Evolutionary conservation across 2,888 invertebrate genomes (phyloP).

Genomic region (Tetranychus piercei): DNA sequence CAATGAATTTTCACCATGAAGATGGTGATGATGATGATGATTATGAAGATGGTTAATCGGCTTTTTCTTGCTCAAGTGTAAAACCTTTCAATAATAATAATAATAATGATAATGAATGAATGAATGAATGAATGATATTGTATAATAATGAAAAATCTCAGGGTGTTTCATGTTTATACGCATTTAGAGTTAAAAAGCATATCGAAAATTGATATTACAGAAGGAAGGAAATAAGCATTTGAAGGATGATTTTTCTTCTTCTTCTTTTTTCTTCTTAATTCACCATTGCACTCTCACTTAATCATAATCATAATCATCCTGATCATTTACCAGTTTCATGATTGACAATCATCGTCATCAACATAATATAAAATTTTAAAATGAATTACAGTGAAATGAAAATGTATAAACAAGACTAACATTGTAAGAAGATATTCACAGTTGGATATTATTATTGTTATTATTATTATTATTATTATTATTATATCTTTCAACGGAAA

Average conservation of each 20-base stretch:
- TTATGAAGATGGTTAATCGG: not conserved
- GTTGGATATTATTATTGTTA: not conserved
- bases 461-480: not conserved
- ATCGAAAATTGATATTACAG: not conserved
- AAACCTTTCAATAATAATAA: not conserved
- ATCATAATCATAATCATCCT: not conserved
- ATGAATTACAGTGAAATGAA: no score
- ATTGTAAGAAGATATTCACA: not conserved
- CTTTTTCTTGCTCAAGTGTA: not conserved
- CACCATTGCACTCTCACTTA: not conserved
- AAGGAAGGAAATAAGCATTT: not conserved
- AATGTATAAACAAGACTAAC: not conserved
- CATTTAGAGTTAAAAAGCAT: not conserved
- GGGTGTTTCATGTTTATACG: conserved; percentile 1
- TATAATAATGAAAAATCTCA: not conserved
- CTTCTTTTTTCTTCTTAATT: not conserved
- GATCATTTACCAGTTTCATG: not conserved
- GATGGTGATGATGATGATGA: not conserved
- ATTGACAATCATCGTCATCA: not conserved
- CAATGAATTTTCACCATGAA: not conserved
- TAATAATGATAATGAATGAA: not conserved
- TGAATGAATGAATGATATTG: not conserved
- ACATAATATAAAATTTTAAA: no score
- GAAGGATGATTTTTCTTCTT: not conserved
- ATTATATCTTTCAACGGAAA: not conserved